These are phyloP conservation scores for Phoxinus phoxinus DNA, from an alignment of 2,113 vertebrate species.

Conservation along the genomic window DNA sequence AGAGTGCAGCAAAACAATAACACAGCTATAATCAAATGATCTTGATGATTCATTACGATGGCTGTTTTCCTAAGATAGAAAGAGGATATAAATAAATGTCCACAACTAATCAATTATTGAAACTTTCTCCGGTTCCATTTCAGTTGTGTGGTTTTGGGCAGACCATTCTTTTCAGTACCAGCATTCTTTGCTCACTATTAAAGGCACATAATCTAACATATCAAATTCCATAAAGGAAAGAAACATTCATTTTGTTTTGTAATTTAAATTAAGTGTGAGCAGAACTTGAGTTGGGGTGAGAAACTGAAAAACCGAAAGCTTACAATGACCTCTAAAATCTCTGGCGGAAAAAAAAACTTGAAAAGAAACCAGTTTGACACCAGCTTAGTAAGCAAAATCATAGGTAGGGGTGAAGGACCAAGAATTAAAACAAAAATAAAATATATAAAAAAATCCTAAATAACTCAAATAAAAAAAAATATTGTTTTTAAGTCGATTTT, in stretches of 20 bases:
- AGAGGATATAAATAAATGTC: constrained; percentile 22
- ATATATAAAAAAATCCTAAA: neutral
- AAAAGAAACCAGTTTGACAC: constrained; percentile 34
- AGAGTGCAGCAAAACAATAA: constrained; percentile 4
- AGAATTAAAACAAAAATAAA: neutral
- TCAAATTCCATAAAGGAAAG: neutral
- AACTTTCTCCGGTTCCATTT: neutral
- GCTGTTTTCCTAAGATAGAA: neutral
- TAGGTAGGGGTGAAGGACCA: neutral
- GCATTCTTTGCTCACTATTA: constrained; percentile 15
- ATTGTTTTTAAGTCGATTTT: neutral
- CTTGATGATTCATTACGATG: constrained; percentile 23
- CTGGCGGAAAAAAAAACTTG: neutral
- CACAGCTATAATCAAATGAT: constrained; percentile 4
- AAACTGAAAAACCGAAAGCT: neutral
- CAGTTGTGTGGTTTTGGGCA: neutral
- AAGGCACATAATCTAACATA: constrained; percentile 25
- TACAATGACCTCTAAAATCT: constrained; percentile 32
- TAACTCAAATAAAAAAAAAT: neutral
- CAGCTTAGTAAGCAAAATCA: constrained; percentile 29
- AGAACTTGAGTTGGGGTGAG: neutral
- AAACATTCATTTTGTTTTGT: neutral
- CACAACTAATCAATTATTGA: constrained; percentile 4
- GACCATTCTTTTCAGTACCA: neutral
- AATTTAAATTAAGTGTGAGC: neutral